These are phyloP conservation scores for Choloepus hoffmanni DNA, from an alignment of 2,113 vertebrate species.

Conservation along the genomic window DNA sequence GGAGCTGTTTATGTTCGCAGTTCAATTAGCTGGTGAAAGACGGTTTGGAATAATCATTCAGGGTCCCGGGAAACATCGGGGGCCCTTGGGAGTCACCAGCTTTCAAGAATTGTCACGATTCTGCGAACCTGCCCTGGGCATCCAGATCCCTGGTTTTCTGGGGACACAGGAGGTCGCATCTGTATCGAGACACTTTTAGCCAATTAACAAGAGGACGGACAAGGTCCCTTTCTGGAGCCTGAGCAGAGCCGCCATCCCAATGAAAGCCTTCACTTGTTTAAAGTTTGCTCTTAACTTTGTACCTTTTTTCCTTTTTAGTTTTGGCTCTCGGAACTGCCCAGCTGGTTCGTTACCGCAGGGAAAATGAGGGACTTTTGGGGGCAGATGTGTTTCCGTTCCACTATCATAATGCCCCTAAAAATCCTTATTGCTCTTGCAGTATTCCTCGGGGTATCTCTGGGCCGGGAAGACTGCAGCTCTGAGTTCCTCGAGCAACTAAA, in stretches of 20 bases:
- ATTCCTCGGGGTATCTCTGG: slow-evolving; percentile 87
- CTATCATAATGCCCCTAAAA: slow-evolving; percentile 98
- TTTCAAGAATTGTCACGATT: too few relatives aligned
- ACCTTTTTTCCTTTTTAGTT: slow-evolving; percentile 82
- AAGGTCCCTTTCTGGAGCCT: not conserved
- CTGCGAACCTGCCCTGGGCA: not conserved
- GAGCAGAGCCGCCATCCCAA: not conserved
- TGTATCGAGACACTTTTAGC: not conserved
- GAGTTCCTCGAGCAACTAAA: slow-evolving; percentile 49
- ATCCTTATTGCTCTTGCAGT: slow-evolving; percentile 97
- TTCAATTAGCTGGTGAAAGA: not conserved
- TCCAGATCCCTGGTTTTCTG: not conserved
- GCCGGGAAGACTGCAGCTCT: slow-evolving; percentile 77
- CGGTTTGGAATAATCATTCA: not conserved
- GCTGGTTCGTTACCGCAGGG: slow-evolving; percentile 90
- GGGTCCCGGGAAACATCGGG: not conserved
- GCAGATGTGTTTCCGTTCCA: slow-evolving; percentile 94
- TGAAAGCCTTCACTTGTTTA: slow-evolving; percentile 65
- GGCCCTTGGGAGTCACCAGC: not conserved
- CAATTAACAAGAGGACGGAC: not conserved
- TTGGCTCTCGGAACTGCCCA: slow-evolving; percentile 78
- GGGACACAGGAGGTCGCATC: not conserved
- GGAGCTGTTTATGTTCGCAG: not conserved
- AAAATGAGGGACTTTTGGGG: slow-evolving; percentile 98
- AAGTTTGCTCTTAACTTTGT: slow-evolving; percentile 82